Conservation (phyloP, 2,797 vertebrate genomes). For the Pteropus rufus region DNA sequence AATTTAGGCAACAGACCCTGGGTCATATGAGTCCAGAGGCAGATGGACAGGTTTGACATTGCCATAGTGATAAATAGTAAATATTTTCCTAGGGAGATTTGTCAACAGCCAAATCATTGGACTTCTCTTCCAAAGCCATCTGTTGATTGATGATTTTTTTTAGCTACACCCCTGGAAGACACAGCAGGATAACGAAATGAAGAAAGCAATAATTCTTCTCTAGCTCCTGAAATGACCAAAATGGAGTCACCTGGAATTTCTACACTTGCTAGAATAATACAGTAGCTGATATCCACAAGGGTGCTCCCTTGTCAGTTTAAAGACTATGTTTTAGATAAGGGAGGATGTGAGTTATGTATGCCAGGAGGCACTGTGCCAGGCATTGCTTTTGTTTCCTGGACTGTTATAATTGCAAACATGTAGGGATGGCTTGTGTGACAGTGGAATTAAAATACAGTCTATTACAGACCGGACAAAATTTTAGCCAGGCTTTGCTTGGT, state of each 20-base stretch:
- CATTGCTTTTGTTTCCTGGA: conserved; percentile 26
- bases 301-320: conserved; percentile 34
- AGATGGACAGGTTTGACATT: background rate
- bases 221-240: conserved; percentile 12
- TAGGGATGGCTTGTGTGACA: background rate
- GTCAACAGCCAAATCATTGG: conserved; percentile 13
- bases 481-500: background rate
- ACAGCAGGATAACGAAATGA: conserved; percentile 29
- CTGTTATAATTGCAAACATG: background rate
- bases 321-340: conserved; percentile 34
- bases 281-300: background rate
- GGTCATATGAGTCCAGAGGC: background rate
- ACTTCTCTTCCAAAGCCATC: conserved; percentile 24
- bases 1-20: conserved; percentile 23
- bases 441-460: conserved; percentile 13
- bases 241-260: conserved; percentile 16
- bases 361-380: background rate
- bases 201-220: conserved; percentile 6
- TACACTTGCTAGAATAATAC: background rate
- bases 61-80: conserved; percentile 39
- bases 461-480: background rate
- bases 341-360: background rate
- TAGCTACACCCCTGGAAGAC: background rate
- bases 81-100: conserved; percentile 39
- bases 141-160: conserved; percentile 41